phyloP scores from a whole-genome alignment of 2,113 vertebrate species.

The Carollia perspicillata region DNA sequence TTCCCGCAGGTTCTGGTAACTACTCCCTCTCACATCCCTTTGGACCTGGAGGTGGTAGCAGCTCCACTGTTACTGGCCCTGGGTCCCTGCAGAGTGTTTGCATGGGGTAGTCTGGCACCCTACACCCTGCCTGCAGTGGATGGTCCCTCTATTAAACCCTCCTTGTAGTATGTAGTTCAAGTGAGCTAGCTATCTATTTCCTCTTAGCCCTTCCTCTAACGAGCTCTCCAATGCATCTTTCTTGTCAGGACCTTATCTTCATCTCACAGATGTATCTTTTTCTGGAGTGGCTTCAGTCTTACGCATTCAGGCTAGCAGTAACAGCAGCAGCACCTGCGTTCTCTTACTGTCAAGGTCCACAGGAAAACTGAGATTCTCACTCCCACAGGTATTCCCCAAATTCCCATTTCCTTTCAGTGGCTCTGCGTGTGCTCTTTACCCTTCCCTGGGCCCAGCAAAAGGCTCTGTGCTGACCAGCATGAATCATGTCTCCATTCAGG shows the following conservation, averaged over 20 bases:
- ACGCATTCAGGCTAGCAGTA: accelerated
- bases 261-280: background rate
- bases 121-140: background rate
- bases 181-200: background rate
- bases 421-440: background rate
- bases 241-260: background rate
- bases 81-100: background rate
- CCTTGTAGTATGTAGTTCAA: background rate
- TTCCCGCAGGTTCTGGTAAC: background rate
- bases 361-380: background rate
- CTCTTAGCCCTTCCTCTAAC: background rate
- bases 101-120: background rate
- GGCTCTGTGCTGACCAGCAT: background rate
- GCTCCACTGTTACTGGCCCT: too few relatives aligned
- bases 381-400: background rate
- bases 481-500: background rate
- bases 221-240: background rate
- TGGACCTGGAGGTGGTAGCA: background rate
- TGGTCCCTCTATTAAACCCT: background rate
- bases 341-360: background rate
- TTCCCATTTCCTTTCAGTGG: background rate
- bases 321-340: background rate
- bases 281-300: background rate
- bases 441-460: background rate
- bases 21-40: background rate